A percentile compares a stretch with the other conserved stretches of the same genome.
These are phyloP conservation scores for Halcyon smyrnensis DNA, from an alignment of 2,797 vertebrate species.

Conservation along the genomic window DNA sequence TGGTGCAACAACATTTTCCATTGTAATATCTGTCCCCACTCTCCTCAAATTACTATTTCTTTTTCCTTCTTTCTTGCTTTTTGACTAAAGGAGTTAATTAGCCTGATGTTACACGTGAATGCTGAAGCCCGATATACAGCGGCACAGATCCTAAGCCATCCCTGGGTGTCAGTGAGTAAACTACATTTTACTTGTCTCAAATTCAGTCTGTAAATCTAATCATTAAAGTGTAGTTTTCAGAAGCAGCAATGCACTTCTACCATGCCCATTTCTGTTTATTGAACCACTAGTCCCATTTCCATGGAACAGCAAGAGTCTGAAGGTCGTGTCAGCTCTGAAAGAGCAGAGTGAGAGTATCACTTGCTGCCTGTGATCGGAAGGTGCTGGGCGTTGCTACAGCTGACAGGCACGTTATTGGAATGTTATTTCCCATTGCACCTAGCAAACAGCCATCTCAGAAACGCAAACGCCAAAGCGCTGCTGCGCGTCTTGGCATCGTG, in stretches of 20 bases:
- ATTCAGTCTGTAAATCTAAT: not conserved
- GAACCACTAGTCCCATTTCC: not conserved
- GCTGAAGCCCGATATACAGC: slow-evolving; percentile 91
- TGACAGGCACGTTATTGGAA: too few species aligned
- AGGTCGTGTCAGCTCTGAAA: not conserved
- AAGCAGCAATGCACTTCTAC: not conserved
- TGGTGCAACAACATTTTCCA: not conserved
- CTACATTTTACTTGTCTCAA: not conserved
- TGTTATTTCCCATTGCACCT: not conserved
- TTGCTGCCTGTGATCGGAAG: not conserved
- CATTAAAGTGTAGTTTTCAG: not conserved
- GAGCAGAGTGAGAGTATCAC: not conserved
- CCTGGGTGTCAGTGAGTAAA: slow-evolving; percentile 92
- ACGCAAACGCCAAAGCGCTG: not conserved
- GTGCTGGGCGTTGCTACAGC: not conserved
- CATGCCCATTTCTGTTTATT: not conserved
- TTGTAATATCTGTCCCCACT: not conserved
- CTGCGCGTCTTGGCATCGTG: not conserved
- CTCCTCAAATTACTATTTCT: not conserved
- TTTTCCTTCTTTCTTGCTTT: not conserved
- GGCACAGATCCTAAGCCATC: slow-evolving; percentile 91
- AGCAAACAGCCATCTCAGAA: not conserved
- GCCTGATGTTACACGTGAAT: slow-evolving; percentile 93
- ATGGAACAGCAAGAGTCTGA: not conserved
- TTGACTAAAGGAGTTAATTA: slow-evolving; percentile 88